A percentile compares a stretch with the other conserved stretches of the same genome.
phyloP scores from a whole-genome alignment of 2,797 vertebrate genomes.

The Adelosebastes latens region DNA sequence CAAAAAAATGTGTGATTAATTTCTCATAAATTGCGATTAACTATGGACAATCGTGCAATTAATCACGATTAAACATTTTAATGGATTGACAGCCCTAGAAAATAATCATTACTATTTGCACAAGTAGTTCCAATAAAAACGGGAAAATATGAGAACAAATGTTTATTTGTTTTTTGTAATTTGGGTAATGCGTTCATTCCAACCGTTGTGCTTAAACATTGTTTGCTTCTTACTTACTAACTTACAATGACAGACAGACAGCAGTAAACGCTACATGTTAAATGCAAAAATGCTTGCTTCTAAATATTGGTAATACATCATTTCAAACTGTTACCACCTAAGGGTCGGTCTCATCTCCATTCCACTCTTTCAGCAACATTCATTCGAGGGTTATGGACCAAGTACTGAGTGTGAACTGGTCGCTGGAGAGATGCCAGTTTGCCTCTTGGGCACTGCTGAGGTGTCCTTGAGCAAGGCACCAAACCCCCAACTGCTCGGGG shows the following conservation, averaged over 20 bases:
- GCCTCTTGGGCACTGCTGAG: too few species aligned
- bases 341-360: background rate
- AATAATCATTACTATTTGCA: background rate
- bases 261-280: background rate
- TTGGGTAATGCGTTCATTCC: background rate
- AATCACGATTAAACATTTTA: too few species aligned
- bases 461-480: too few species aligned
- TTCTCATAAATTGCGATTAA: too few species aligned
- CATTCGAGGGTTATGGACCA: background rate
- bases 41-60: too few species aligned
- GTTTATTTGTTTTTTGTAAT: too few species aligned
- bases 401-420: too few species aligned
- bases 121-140: background rate
- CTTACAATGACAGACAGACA: background rate
- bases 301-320: background rate
- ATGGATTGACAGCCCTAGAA: too few species aligned
- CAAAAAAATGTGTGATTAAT: too few species aligned
- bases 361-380: conserved; percentile 32
- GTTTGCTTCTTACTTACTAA: background rate
- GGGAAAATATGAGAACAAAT: background rate
- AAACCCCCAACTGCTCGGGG: too few species aligned
- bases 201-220: background rate
- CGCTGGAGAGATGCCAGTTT: too few species aligned
- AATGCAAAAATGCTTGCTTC: background rate
- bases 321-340: background rate